Evolutionary conservation across 2,113 vertebrate genomes (phyloP), one percentile per base, ranked within the genome.

Genomic region (Sinocyclocheilus maitianheensis): DNA sequence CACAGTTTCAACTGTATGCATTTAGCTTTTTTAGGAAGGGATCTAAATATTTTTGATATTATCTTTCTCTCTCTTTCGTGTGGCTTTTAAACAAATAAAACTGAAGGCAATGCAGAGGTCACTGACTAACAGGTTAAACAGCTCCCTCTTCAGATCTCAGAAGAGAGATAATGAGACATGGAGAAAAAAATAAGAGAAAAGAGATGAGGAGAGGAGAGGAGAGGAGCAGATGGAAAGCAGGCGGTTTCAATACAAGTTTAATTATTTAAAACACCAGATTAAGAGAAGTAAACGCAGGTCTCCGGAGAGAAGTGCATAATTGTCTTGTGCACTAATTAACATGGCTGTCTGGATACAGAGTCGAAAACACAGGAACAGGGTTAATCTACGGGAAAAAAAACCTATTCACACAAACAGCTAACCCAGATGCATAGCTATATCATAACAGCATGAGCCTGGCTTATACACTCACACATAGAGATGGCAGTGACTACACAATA

Each of bases 201-300:
- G 30, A 30, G 40, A 51, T 24, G 51, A 84, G 7, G 30, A 77
- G 30, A 30, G 30, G 30, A 77, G 30, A 30, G 30, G 30, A 30
- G 16, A 78, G 65, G 18, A 65, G 46, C 24, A 65, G 46, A 83
- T 62, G 63, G 26, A 71, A 53, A 48, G 43, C 51, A 69, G 58
- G 60, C n/a, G 75, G 60, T 90, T 91, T 90, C 90, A 89, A 88
- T 89, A 85, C 88, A 91, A 87, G 89, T 93, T 94, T 92, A 94
- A 94, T 95, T 93, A 94, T 94, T 93, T 90, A 94, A 93, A 82
- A 91, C 90, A 91, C 87, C 91, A 90, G 93, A 93, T 94, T 93
- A 94, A 93, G 88, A 94, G 93, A 93, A 92, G 91, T 93, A 94
- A 94, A 94, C 91, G 89, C 90, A 89, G 88, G 88, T 91, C 92